Evolutionary conservation across 2,797 vertebrate genomes (phyloP).

Genomic region (Dallia pectoralis): DNA sequence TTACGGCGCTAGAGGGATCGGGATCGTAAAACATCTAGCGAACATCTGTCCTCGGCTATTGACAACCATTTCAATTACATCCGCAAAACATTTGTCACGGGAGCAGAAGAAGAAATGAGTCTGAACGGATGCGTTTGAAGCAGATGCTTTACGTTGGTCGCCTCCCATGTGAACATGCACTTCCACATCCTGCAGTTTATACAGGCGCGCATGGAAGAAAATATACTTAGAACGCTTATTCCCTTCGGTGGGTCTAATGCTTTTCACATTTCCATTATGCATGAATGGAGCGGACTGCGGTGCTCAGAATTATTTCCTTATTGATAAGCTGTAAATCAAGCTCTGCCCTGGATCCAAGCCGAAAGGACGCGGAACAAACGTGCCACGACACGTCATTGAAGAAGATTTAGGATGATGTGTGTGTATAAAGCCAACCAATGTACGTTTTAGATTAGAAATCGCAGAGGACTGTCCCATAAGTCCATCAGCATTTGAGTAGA

Average conservation of each 20-base stretch:
- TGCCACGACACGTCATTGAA: neutral
- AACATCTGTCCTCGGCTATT: neutral
- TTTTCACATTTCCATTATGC: constrained; percentile 2
- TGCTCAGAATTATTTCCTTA: neutral
- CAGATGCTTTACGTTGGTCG: neutral
- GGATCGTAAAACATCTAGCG: neutral
- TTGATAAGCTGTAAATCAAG: constrained; percentile 8
- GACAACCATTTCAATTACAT: neutral
- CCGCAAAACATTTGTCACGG: neutral
- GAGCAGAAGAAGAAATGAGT: neutral
- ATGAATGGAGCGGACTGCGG: neutral
- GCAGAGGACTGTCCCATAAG: neutral
- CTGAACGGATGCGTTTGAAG: neutral
- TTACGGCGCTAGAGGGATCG: neutral
- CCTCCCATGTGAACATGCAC: neutral
- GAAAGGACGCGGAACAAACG: neutral
- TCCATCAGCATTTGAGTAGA: neutral
- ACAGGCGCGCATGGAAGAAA: neutral
- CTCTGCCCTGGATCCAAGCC: neutral
- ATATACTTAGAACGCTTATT: neutral
- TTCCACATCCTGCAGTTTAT: neutral
- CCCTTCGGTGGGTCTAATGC: neutral
- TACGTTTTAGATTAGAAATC: neutral
- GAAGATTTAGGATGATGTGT: neutral
- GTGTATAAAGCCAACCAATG: neutral